Conservation (phyloP, 2,888 invertebrate species). For the Melitaea athalia region DNA sequence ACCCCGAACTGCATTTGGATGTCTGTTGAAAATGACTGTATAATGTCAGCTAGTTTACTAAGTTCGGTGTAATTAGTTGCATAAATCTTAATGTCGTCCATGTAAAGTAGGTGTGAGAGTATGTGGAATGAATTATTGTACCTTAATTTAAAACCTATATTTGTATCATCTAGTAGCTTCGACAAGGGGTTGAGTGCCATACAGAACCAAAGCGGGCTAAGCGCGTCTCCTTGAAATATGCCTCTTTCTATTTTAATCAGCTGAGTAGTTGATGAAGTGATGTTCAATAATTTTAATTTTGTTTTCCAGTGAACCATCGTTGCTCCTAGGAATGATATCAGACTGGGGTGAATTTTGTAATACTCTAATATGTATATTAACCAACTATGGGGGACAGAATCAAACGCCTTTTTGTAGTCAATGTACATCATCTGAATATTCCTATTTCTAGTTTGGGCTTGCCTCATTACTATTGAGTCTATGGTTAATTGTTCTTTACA, state of each 20-base stretch:
- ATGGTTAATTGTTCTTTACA: conserved; percentile 30
- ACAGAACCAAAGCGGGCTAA: neutral
- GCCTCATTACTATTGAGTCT: neutral
- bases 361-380: conserved; percentile 1
- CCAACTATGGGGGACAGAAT: conserved; percentile 22
- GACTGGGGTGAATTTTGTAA: conserved; percentile 18
- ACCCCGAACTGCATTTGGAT: neutral
- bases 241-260: neutral
- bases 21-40: neutral
- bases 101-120: neutral
- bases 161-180: neutral
- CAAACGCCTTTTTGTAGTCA: conserved; percentile 23
- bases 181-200: neutral
- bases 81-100: neutral
- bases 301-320: conserved; percentile 6
- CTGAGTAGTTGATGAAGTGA: neutral
- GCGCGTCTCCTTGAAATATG: neutral
- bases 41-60: neutral
- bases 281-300: neutral
- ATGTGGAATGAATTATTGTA: too few species aligned
- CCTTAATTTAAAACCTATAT: too few species aligned
- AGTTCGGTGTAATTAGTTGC: neutral
- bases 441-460: neutral
- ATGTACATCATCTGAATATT: conserved; percentile 16
- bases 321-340: neutral